A percentile compares a stretch with the other conserved stretches of the same genome.
Evolutionary conservation across 2,888 invertebrate species (phyloP).

Genomic region (Melitaea athalia): DNA sequence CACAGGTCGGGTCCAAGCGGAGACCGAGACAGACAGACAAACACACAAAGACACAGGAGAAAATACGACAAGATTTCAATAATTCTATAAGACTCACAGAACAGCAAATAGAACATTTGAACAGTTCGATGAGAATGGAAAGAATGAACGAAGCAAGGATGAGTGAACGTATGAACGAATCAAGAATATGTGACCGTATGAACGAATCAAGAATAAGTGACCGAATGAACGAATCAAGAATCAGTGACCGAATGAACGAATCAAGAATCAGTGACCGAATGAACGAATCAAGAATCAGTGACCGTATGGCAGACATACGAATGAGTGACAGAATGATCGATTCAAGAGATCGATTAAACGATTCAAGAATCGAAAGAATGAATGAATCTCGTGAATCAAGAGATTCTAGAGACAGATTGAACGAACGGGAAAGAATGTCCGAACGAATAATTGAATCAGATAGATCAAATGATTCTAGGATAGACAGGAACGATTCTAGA

Average conservation of each 20-base stretch:
- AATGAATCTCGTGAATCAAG: slow-evolving; percentile 23
- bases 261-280: slow-evolving; percentile 41
- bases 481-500: slow-evolving; percentile 23
- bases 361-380: slow-evolving; percentile 41
- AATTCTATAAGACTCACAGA: slow-evolving; percentile 53
- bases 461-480: slow-evolving; percentile 42
- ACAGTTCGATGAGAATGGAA: slow-evolving; percentile 51
- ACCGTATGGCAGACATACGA: slow-evolving; percentile 43
- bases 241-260: slow-evolving; percentile 54
- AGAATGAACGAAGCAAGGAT: slow-evolving; percentile 53
- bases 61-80: slow-evolving; percentile 55
- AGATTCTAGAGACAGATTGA: slow-evolving; percentile 48
- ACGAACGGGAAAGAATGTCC: slow-evolving; percentile 41
- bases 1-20: slow-evolving; percentile 71
- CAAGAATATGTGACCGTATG: slow-evolving; percentile 50
- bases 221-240: slow-evolving; percentile 51
- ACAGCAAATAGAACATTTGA: slow-evolving; percentile 55
- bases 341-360: slow-evolving; percentile 44
- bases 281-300: slow-evolving; percentile 43
- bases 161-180: slow-evolving; percentile 55
- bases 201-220: slow-evolving; percentile 47
- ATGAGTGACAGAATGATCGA: slow-evolving; percentile 38
- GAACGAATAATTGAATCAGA: slow-evolving; percentile 41
- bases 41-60: slow-evolving; percentile 62
- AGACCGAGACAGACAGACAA: slow-evolving; percentile 64